These are phyloP conservation scores for Eira barbara DNA, from an alignment of 2,113 vertebrate species.

Conservation along the genomic window DNA sequence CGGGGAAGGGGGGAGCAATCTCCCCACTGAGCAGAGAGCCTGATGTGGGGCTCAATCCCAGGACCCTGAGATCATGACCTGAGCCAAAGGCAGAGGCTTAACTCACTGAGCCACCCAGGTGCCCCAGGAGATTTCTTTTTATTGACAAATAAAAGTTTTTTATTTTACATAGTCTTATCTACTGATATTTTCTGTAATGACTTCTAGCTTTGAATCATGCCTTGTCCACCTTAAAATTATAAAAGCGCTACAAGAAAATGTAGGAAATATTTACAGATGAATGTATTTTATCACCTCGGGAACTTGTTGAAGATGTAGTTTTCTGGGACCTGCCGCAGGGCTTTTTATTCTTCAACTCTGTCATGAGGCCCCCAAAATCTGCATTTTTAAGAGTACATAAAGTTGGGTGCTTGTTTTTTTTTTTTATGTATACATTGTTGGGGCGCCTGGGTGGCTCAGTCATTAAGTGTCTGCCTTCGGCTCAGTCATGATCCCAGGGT, in stretches of 20 bases:
- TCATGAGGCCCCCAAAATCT: background rate
- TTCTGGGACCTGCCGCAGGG: background rate
- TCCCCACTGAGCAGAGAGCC: no score
- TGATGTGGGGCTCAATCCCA: no score
- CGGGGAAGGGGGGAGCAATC: no score
- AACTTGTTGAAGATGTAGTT: background rate
- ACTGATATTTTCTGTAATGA: background rate
- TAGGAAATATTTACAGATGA: background rate
- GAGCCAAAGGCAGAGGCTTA: no score
- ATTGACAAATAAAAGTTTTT: no score
- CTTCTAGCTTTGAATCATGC: background rate
- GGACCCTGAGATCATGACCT: no score
- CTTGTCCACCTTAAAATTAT: background rate
- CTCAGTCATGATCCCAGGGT: no score
- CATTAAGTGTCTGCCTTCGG: no score
- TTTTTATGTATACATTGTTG: background rate
- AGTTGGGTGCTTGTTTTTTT: background rate
- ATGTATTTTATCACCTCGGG: background rate
- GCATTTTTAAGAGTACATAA: background rate
- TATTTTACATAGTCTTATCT: background rate
- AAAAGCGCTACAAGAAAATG: background rate
- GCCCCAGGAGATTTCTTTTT: no score
- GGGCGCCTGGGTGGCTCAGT: no score
- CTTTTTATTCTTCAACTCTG: background rate
- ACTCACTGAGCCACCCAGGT: no score